These are phyloP conservation scores for Nudaria mundana DNA, from an alignment of 2,888 invertebrate species.

Conservation along the genomic window DNA sequence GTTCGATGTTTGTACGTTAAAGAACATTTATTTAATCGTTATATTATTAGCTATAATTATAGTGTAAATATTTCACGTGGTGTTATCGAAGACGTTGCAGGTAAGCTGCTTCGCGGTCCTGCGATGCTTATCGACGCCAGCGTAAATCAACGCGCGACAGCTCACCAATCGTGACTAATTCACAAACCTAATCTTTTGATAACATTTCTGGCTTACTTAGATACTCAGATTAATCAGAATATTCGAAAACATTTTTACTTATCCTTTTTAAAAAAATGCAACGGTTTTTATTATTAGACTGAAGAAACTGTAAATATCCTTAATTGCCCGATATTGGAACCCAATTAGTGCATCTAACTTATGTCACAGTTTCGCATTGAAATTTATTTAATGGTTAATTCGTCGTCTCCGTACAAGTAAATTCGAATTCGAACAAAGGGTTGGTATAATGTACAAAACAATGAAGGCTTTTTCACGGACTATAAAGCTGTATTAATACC, in stretches of 20 bases:
- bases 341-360: constrained; percentile 23
- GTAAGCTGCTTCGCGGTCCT: constrained; percentile 25
- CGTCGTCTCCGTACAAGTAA: constrained; percentile 45
- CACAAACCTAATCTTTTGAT: constrained; percentile 69
- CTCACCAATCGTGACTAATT: constrained; percentile 75
- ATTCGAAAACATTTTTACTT: constrained; percentile 4
- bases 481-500: constrained; percentile 75
- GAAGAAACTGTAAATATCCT: not conserved
- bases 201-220: constrained; percentile 44
- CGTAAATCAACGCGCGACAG: constrained; percentile 72
- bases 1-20: not conserved
- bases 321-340: not conserved
- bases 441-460: constrained; percentile 54
- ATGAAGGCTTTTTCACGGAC: constrained; percentile 74
- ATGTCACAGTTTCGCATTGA: constrained; percentile 35
- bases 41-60: too few relatives aligned
- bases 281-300: not conserved
- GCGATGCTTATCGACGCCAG: constrained; percentile 54
- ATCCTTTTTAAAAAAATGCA: not conserved
- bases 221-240: constrained; percentile 33
- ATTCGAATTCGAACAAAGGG: constrained; percentile 52
- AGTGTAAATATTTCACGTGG: constrained; percentile 10
- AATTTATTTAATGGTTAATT: constrained; percentile 51
- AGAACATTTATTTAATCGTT: not conserved
- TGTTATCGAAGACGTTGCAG: constrained; percentile 31